Evolutionary conservation across 2,113 vertebrate species (phyloP), one percentile per base, ranked within the genome.

Genomic region (Cololabis saira): DNA sequence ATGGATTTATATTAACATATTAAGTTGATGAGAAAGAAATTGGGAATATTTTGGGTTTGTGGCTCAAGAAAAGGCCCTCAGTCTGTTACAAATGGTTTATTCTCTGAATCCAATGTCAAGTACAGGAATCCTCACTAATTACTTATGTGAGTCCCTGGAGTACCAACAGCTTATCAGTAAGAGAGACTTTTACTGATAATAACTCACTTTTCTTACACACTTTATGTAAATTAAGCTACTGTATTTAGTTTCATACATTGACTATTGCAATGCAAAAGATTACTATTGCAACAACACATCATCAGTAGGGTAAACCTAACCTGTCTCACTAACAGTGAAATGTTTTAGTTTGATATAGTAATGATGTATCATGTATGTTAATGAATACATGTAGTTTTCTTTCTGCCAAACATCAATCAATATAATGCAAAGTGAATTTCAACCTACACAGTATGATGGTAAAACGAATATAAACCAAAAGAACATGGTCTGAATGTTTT

Each of bases 101-200:
- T 70, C 51, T 68, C 62, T 77, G 47, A 70, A 27, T 27, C 24
- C 2, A 5, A 27, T 27, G 24, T 27, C 3, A 27, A 80, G 13
- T 37, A 11, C 3, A 37, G 44, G 60, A 65, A 74, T 81, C 62
- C 67, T 16, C 53, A 56, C 66, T 78, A 67, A 83, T 81, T 74
- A 67, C 58, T 63, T 64, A 47, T 18, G 5, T 6, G 62, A 55
- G 70, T 59, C 56, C 2, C 24, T 3, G 2, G 12, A 65, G 55
- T 0, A 55, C 40, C 69, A 66, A 27, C 44, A 41, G 42, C 47
- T 66, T 50, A 61, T 60, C 62, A 69, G 67, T 55, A 44, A 48
- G 75, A 48, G 75, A 73, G 49, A 27, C 24, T 27, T 27, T 27
- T 27, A 27, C 2, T 27, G 24, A 27, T 27, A 27, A 27, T 27